A percentile compares a stretch with the other conserved stretches of the same genome.
These are phyloP conservation scores for Nicator chloris DNA, from an alignment of 2,113 vertebrate species.

Conservation along the genomic window DNA sequence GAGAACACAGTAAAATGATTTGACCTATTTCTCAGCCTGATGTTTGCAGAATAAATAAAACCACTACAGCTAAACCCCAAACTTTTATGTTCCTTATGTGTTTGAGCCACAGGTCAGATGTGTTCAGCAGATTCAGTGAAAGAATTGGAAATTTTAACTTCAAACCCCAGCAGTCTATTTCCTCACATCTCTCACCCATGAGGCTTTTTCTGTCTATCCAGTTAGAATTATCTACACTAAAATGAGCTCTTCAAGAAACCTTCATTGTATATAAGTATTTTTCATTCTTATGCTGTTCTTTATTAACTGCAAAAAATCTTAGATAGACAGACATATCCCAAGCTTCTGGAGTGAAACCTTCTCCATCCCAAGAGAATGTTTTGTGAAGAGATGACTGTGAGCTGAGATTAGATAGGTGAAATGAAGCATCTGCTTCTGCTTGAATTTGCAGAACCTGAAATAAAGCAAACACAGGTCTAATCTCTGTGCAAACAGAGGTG, in stretches of 20 bases:
- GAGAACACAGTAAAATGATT: neutral
- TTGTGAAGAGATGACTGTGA: neutral
- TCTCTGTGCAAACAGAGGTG: neutral
- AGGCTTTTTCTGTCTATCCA: neutral
- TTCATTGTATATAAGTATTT: neutral
- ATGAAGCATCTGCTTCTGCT: neutral
- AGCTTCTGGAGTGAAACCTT: neutral
- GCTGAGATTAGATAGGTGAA: neutral
- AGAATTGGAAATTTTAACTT: neutral
- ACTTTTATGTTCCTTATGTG: neutral
- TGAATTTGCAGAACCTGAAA: neutral
- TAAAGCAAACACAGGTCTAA: neutral
- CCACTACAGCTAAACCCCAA: neutral
- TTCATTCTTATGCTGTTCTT: neutral
- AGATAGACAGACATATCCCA: neutral
- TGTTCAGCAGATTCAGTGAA: neutral
- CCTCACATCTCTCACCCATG: neutral
- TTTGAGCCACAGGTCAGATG: neutral
- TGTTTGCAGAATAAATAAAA: neutral
- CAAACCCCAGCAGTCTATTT: neutral
- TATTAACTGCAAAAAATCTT: neutral
- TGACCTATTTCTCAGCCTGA: neutral
- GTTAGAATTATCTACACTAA: neutral
- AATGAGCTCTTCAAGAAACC: neutral
- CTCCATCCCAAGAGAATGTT: neutral